Conservation (phyloP, 64 coral and sea anemone species). For the Stylophora pistillata region DNA sequence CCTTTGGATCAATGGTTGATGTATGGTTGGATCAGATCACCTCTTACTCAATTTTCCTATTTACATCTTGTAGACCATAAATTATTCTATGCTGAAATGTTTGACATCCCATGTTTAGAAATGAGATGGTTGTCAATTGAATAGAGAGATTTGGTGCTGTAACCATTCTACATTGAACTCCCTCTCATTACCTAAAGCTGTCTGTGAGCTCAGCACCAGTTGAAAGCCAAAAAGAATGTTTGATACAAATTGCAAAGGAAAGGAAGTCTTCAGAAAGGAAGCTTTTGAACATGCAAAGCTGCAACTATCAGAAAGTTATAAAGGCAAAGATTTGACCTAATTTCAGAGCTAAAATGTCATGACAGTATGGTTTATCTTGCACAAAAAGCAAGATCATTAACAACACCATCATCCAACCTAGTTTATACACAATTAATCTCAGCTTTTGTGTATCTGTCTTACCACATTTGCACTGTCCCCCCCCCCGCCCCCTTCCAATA, state of each 20-base stretch:
- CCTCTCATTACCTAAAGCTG: neutral
- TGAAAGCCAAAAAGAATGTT: neutral
- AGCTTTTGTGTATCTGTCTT: neutral
- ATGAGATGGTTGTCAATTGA: neutral
- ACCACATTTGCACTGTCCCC: neutral
- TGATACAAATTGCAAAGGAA: slow-evolving; percentile 19
- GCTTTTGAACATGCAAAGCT: neutral
- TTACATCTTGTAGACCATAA: slow-evolving; percentile 17
- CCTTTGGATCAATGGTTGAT: neutral
- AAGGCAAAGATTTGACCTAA: too few relatives aligned
- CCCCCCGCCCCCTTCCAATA: neutral
- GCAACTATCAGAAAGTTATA: neutral
- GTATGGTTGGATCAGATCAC: slow-evolving; percentile 3
- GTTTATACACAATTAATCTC: too few relatives aligned
- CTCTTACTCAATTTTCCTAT: neutral
- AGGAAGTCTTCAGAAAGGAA: neutral
- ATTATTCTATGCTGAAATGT: slow-evolving; percentile 5
- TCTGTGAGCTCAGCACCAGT: neutral
- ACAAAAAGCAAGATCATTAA: neutral
- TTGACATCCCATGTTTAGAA: slow-evolving; percentile 24
- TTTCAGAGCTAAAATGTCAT: neutral
- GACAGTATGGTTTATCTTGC: neutral
- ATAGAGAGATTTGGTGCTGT: neutral
- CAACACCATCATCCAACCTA: too few relatives aligned
- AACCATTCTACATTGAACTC: neutral